Conservation (phyloP, 2,113 vertebrate genomes). For the Paratilapia polleni region DNA sequence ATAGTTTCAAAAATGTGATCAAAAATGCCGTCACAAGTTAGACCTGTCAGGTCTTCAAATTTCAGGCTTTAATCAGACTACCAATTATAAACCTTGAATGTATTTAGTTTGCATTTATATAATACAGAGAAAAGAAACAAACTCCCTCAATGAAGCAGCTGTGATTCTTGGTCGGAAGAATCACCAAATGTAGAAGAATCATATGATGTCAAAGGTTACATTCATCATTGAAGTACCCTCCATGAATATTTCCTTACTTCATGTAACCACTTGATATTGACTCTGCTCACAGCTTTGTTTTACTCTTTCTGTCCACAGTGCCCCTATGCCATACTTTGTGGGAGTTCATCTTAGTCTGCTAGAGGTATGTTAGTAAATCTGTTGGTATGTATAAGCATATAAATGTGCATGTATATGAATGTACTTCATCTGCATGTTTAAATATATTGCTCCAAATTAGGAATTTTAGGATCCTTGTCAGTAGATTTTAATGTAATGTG, state of each 20-base stretch:
- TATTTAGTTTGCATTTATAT: neutral
- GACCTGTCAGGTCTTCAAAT: neutral
- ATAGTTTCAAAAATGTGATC: too few species aligned
- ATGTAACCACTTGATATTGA: neutral
- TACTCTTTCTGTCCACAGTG: slow-evolving; percentile 80
- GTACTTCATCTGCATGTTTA: neutral
- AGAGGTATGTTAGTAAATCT: slow-evolving; percentile 85
- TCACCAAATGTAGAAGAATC: neutral
- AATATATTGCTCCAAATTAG: neutral
- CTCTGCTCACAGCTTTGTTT: slow-evolving; percentile 46
- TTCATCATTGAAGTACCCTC: neutral
- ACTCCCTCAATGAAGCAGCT: too few species aligned
- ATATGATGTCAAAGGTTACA: too few species aligned
- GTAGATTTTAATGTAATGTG: neutral
- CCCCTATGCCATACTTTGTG: slow-evolving; percentile 97
- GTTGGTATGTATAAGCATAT: neutral
- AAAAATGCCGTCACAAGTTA: too few species aligned
- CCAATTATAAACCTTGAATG: neutral
- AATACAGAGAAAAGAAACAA: neutral
- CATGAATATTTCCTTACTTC: neutral
- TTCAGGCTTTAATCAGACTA: neutral
- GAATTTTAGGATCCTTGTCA: neutral
- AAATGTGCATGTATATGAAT: neutral
- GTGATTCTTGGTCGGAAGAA: too few species aligned
- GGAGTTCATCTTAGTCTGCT: slow-evolving; percentile 96